Percentiles rank a stretch among this genome's conserved stretches.
These are phyloP conservation scores for Gallinago media DNA, from an alignment of 2,113 vertebrate genomes.

Conservation along the genomic window DNA sequence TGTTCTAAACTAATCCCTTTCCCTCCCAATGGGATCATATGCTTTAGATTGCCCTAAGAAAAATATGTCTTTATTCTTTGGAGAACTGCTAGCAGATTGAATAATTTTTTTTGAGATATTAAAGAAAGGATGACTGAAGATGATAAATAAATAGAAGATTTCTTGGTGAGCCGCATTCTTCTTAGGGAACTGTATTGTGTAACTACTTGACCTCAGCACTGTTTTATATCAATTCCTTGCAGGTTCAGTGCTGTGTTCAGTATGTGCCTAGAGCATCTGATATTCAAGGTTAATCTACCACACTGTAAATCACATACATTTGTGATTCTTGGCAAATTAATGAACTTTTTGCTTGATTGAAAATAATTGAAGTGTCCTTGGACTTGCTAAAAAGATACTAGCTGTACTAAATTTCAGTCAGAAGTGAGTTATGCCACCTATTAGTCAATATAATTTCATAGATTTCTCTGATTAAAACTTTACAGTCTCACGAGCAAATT, in stretches of 20 bases:
- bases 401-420: not conserved
- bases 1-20: not conserved
- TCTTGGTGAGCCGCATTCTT: not conserved
- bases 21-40: not conserved
- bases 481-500: not conserved
- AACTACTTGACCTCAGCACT: not conserved
- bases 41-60: not conserved
- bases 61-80: not conserved
- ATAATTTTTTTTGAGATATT: not conserved
- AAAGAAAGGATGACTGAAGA: not conserved
- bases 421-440: not conserved
- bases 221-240: not conserved
- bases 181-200: not conserved
- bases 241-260: not conserved
- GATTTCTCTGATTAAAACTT: not conserved
- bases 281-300: not conserved
- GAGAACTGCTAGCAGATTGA: not conserved
- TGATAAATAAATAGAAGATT: not conserved
- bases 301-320: not conserved
- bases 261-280: not conserved
- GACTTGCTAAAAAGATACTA: slow-evolving; percentile 10
- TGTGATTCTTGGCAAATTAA: slow-evolving; percentile 32
- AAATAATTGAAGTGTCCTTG: slow-evolving; percentile 4
- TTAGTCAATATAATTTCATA: not conserved
- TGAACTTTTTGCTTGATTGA: not conserved